Percentiles rank a stretch among this genome's conserved stretches.
These are phyloP conservation scores for Ceratothoa steindachneri DNA, from an alignment of 2,888 invertebrate species.

Conservation along the genomic window DNA sequence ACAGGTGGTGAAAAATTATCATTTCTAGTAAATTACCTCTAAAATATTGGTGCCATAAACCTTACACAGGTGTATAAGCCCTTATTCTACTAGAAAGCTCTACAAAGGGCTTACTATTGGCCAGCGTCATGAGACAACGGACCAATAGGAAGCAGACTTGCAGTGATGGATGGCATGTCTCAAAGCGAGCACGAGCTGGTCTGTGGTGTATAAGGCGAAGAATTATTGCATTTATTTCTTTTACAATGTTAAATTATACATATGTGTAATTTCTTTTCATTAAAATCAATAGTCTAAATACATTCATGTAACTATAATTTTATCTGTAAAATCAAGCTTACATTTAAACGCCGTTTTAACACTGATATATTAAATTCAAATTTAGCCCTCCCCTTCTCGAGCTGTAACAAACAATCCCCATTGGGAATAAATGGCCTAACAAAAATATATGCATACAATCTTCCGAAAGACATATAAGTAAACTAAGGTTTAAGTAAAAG, in stretches of 20 bases:
- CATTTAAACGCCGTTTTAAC: not conserved
- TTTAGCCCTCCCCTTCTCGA: too few species aligned
- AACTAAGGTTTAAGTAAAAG: conserved; percentile 4
- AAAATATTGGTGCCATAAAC: conserved; percentile 13
- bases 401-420: not conserved
- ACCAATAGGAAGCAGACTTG: not conserved
- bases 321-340: conserved; percentile 7
- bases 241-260: conserved; percentile 11
- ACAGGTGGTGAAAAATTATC: conserved; percentile 4
- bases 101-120: not conserved
- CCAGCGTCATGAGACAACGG: not conserved
- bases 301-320: conserved; percentile 2
- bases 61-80: conserved; percentile 13
- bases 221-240: conserved; percentile 7
- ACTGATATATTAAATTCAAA: not conserved
- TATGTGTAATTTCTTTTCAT: conserved; percentile 4
- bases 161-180: conserved; percentile 8
- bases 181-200: conserved; percentile 6
- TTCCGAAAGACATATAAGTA: not conserved
- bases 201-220: not conserved
- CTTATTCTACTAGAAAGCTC: conserved; percentile 4
- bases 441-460: too few species aligned
- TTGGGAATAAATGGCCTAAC: too few species aligned
- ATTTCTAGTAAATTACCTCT: conserved; percentile 6
- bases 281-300: conserved; percentile 10